Evolutionary conservation across 2,113 vertebrate genomes (phyloP).

Genomic region (Mesoclemmys tuberculata): DNA sequence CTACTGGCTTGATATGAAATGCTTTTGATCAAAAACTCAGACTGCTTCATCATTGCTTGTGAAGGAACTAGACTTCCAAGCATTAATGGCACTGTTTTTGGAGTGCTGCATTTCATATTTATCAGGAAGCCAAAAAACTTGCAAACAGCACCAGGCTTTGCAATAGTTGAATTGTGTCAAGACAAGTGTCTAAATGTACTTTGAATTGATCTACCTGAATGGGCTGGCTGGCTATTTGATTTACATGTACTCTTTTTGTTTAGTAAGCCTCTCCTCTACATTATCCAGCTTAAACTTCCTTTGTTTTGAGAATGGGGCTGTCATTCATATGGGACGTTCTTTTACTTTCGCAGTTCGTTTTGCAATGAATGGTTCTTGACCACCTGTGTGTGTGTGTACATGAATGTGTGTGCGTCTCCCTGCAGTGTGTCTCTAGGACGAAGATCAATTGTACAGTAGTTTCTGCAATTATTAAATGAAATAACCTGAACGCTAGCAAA

Average conservation of each 20-base stretch:
- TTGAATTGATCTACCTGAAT: slow-evolving; percentile 10
- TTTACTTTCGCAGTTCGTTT: background rate
- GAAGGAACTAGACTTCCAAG: background rate
- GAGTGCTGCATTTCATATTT: background rate
- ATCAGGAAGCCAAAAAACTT: background rate
- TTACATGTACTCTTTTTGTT: background rate
- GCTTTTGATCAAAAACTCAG: background rate
- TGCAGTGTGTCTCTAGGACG: background rate
- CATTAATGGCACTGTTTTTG: background rate
- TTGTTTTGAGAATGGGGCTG: background rate
- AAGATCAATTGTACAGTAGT: background rate
- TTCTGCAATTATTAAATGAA: background rate
- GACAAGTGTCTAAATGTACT: background rate
- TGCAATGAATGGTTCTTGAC: background rate
- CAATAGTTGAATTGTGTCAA: background rate
- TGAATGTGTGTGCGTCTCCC: too few relatives aligned
- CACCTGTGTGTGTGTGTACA: background rate
- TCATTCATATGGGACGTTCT: background rate
- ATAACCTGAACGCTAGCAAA: background rate
- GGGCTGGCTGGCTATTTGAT: background rate
- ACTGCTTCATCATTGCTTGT: background rate
- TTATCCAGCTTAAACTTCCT: background rate
- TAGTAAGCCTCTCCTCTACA: background rate
- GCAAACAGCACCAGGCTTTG: background rate
- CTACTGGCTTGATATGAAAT: background rate